Evolutionary conservation across 1,140 invertebrate genomes (phyloP), one percentile per base, ranked within the genome.

Genomic region (Latrodectus geometricus): DNA sequence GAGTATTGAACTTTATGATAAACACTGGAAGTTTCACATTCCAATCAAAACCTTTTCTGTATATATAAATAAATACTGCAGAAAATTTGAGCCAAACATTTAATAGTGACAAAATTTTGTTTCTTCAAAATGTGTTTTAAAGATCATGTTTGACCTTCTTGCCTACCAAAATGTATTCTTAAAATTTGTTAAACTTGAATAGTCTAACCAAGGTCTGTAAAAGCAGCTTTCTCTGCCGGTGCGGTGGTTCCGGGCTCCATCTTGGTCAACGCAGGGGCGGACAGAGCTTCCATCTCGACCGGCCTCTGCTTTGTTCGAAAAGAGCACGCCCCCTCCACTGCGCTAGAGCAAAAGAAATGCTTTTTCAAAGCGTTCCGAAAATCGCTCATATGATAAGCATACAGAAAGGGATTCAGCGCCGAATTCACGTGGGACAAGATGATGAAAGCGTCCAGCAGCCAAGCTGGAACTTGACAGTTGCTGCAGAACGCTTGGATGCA

Each of bases 361-460:
- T 80, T 50, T 70, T 76, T 88, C 21, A 96, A 89, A 0, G 95
- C 95, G 1, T 94, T 93, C 17, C 95, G 92, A 89, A 97, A 97
- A 89, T 97, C 96, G 90, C 95, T 95, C 76, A 97, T 92, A 90
- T 97, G 96, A 89, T 97, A 98, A 12, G 96, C 96, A 90, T 97
- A 98, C 2, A 97, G 91, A 11, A 97, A 91, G 0, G 96, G 96
- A 91, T 97, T 97, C 2, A 96, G 94, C 0, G 95, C 96, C 0
- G 96, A 97, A 91, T 97, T 98, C 7, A 96, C 91, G 89, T 98
- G 96, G 0, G 96, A 96, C 15, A 98, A 92, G 80, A 97, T 95
- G 77, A 97, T 97, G 89, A 95, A 95, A 88, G 95, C 94, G 69
- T 96, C 93, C 68, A 96, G 93, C n/a, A 96, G 89, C 11, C 93